Percentiles rank a stretch among this genome's conserved stretches.
Conservation (phyloP, 1,140 invertebrate genomes). For the Centruroides sculpturatus region DNA sequence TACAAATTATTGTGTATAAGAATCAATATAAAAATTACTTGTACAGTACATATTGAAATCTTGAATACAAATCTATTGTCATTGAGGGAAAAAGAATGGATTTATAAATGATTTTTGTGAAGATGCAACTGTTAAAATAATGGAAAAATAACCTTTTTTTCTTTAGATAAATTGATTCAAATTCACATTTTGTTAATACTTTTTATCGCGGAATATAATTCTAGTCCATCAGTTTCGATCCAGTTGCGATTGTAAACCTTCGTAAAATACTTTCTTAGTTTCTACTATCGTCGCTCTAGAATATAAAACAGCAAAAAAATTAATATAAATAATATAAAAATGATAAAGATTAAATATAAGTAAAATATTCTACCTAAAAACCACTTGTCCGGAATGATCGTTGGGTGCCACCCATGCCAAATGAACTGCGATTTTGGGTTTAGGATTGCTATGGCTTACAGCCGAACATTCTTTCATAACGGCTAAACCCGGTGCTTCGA, state of each 20-base stretch:
- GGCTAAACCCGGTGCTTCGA: slow-evolving; percentile 8
- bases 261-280: slow-evolving; percentile 7
- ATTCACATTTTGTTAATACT: too few species aligned
- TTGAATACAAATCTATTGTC: too few species aligned
- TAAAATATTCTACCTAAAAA: slow-evolving; percentile 5
- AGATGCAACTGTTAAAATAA: too few species aligned
- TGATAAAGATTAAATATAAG: neutral
- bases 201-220: too few species aligned
- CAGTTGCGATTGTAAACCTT: slow-evolving; percentile 4
- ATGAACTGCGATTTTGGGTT: slow-evolving; percentile 5
- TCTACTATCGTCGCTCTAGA: slow-evolving; percentile 8
- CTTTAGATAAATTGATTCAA: too few species aligned
- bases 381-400: slow-evolving; percentile 7
- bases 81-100: too few species aligned
- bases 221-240: neutral
- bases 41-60: too few species aligned
- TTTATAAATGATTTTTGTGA: too few species aligned
- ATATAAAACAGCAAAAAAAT: neutral
- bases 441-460: slow-evolving; percentile 6
- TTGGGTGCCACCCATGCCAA: slow-evolving; percentile 11
- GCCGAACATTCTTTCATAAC: slow-evolving; percentile 9
- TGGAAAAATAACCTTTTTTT: too few species aligned
- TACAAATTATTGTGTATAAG: too few species aligned
- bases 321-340: neutral
- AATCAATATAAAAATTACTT: too few species aligned